Conservation (phyloP, 1,140 invertebrate species). For the Achroia grisella region DNA sequence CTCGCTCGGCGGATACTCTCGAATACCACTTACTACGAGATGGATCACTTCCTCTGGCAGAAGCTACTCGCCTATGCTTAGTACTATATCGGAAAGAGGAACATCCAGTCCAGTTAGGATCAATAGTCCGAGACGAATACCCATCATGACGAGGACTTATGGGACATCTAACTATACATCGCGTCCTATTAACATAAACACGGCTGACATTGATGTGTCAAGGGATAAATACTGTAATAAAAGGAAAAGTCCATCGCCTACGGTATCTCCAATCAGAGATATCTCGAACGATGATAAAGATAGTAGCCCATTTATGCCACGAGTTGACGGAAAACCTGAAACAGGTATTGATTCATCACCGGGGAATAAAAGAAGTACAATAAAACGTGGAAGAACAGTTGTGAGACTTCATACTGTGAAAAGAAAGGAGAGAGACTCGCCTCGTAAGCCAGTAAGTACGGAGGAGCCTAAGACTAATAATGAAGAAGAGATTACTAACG, state of each 20-base stretch:
- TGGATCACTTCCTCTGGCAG: constrained; percentile 52
- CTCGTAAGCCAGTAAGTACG: constrained; percentile 42
- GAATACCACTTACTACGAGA: constrained; percentile 40
- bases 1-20: constrained; percentile 65
- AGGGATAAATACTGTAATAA: constrained; percentile 74
- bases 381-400: constrained; percentile 80
- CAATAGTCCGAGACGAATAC: constrained; percentile 54
- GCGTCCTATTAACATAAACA: constrained; percentile 81
- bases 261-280: constrained; percentile 16
- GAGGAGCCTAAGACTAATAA: constrained; percentile 1
- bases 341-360: constrained; percentile 57
- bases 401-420: constrained; percentile 80
- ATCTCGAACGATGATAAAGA: constrained; percentile 23
- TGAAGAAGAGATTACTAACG: background rate
- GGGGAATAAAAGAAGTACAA: constrained; percentile 69
- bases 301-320: constrained; percentile 44
- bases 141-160: constrained; percentile 43
- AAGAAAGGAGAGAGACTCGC: constrained; percentile 72
- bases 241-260: constrained; percentile 11
- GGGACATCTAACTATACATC: constrained; percentile 67
- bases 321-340: constrained; percentile 56
- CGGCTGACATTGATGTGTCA: constrained; percentile 88
- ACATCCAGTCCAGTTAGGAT: constrained; percentile 54
- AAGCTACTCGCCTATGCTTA: constrained; percentile 81
- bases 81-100: constrained; percentile 81